Conservation (phyloP, 2,113 vertebrate species). For the Crotalus tigris region DNA sequence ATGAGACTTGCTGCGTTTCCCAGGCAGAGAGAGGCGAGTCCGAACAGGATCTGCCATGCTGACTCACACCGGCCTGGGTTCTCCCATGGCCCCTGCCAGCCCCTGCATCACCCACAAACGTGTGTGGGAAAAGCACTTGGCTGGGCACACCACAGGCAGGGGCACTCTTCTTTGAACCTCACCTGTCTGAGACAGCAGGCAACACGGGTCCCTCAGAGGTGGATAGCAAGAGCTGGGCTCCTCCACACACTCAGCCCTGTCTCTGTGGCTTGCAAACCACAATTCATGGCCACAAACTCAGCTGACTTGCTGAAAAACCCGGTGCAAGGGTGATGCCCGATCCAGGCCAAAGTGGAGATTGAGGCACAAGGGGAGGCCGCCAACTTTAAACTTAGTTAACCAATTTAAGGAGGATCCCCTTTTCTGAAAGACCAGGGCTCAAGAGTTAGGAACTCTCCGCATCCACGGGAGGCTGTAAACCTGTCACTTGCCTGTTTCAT, state of each 20-base stretch:
- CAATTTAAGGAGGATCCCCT: background rate
- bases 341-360: background rate
- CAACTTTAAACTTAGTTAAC: background rate
- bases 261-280: background rate
- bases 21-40: background rate
- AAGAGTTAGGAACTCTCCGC: fast-evolving
- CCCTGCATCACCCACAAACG: too few species aligned
- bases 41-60: background rate
- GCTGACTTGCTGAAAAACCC: background rate
- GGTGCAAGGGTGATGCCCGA: background rate
- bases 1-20: background rate
- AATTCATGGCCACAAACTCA: background rate
- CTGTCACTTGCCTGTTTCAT: background rate
- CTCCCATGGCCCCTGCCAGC: background rate
- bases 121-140: background rate
- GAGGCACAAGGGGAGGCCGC: background rate
- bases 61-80: background rate
- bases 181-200: background rate
- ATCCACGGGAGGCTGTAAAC: background rate
- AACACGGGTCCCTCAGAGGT: fast-evolving
- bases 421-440: background rate
- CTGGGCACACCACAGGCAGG: background rate
- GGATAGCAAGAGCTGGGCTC: background rate
- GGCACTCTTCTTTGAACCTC: background rate
- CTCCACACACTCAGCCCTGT: background rate